Base-by-base conservation (phyloP, 30 jellyfish, hydroid and myxozoan species). In the Clytia hemisphaerica region DNA sequence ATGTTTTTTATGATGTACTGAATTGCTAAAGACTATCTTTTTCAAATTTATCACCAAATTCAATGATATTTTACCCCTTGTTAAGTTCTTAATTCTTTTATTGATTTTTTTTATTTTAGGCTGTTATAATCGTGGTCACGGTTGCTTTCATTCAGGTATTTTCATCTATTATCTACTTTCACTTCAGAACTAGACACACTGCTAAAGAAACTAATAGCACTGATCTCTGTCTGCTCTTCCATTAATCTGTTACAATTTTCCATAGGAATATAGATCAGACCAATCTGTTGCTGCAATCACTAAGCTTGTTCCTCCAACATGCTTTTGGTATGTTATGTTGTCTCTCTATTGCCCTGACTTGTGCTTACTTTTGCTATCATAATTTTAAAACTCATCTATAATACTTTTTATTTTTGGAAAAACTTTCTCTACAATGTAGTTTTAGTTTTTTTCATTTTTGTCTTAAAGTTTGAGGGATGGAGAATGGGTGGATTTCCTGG, bases 121-220 rank as follows among this genome's bases (percentile, higher is more conserved):
- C 96, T 4, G 78, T 87, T 35, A 55, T 87, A 14, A 87, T 87
- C 22, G 96, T 87, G 35, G 96, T 87, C 45, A 87, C 96, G 18
- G 96, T 87, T 46, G 96, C 94, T 0, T 87, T 87, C 63, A 81
- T 87, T 2, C 96, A 87, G 77, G 96, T 84, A 37, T 46, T 82
- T 55, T 12, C n/a, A n/a, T n/a, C n/a, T n/a, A n/a, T n/a, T n/a
- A n/a, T n/a, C n/a, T n/a, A n/a, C n/a, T n/a, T n/a, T n/a, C n/a
- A n/a, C n/a, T n/a, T n/a, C n/a, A n/a, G n/a, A n/a, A n/a, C n/a
- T n/a, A n/a, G n/a, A n/a, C n/a, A n/a, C n/a, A n/a, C n/a, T n/a
- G n/a, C n/a, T n/a, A n/a, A n/a, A n/a, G n/a, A n/a, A n/a, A n/a
- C n/a, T n/a, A n/a, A n/a, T n/a, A n/a, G n/a, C n/a, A n/a, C n/a